Percentiles rank a stretch among this genome's conserved stretches.
phyloP scores from a whole-genome alignment of 2,888 invertebrate genomes.

The Nudaria mundana region DNA sequence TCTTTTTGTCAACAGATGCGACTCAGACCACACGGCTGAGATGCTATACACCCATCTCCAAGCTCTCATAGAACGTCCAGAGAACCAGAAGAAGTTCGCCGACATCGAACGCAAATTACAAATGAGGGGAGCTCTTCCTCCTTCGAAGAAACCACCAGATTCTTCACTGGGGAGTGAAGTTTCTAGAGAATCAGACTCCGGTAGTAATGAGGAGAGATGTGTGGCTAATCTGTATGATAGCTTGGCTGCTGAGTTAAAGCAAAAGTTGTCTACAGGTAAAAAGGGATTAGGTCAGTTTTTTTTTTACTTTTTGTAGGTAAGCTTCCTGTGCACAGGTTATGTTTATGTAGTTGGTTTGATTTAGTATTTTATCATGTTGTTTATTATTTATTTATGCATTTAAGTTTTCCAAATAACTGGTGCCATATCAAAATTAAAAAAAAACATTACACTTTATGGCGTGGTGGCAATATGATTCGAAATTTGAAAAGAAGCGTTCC shows the following conservation, averaged over 20 bases:
- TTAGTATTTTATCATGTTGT: slow-evolving; percentile 9
- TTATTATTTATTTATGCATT: background rate
- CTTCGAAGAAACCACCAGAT: slow-evolving; percentile 84
- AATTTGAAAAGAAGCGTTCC: no score
- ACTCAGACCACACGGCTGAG: slow-evolving; percentile 95
- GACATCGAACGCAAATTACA: slow-evolving; percentile 86
- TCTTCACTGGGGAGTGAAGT: slow-evolving; percentile 89
- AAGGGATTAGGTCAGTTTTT: slow-evolving; percentile 71
- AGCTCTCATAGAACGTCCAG: slow-evolving; percentile 89
- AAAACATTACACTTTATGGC: no score
- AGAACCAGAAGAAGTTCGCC: slow-evolving; percentile 92
- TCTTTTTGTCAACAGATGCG: slow-evolving; percentile 81
- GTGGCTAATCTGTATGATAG: slow-evolving; percentile 93
- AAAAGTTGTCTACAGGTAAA: slow-evolving; percentile 82
- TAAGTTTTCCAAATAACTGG: no score
- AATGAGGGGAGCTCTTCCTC: slow-evolving; percentile 80
- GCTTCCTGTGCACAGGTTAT: slow-evolving; percentile 35
- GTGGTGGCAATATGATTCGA: no score
- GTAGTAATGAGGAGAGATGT: slow-evolving; percentile 85
- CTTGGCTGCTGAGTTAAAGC: slow-evolving; percentile 93
- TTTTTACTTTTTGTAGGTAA: slow-evolving; percentile 46
- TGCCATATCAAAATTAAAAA: no score
- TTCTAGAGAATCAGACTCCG: slow-evolving; percentile 85
- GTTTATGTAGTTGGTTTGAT: slow-evolving; percentile 27
- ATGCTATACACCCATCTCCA: slow-evolving; percentile 92